These are phyloP conservation scores for Tipula unca DNA, from an alignment of 2,888 invertebrate species.

Conservation along the genomic window DNA sequence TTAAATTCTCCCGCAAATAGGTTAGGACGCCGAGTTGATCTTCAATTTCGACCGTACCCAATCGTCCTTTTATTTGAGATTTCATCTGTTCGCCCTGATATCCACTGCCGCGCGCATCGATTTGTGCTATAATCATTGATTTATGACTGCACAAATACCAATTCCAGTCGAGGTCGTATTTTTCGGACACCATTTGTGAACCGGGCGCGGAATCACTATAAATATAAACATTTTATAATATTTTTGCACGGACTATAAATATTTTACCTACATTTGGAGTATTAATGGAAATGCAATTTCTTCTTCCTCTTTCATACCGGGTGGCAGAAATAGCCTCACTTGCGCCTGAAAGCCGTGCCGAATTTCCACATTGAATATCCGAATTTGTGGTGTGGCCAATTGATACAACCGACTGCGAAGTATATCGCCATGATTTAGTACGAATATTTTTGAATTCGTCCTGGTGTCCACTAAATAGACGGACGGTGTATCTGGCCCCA, in stretches of 20 bases:
- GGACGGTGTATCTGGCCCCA: slow-evolving; percentile 66
- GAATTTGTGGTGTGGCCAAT: slow-evolving; percentile 66
- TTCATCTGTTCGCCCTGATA: slow-evolving; percentile 68
- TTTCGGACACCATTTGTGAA: slow-evolving; percentile 73
- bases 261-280: slow-evolving; percentile 60
- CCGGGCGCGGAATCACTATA: slow-evolving; percentile 70
- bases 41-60: slow-evolving; percentile 66
- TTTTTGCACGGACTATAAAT: background rate
- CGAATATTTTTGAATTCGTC: slow-evolving; percentile 50
- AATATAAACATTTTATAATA: background rate
- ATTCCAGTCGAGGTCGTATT: slow-evolving; percentile 72
- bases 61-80: slow-evolving; percentile 62
- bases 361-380: slow-evolving; percentile 59
- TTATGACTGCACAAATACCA: slow-evolving; percentile 75
- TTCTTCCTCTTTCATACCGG: slow-evolving; percentile 73
- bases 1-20: slow-evolving; percentile 69
- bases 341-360: slow-evolving; percentile 59
- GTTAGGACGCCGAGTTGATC: slow-evolving; percentile 65
- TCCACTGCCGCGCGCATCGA: slow-evolving; percentile 83
- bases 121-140: slow-evolving; percentile 77
- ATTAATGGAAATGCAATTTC: slow-evolving; percentile 73
- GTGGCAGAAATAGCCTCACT: slow-evolving; percentile 73
- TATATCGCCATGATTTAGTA: slow-evolving; percentile 60
- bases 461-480: slow-evolving; percentile 54
- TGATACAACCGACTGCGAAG: slow-evolving; percentile 53